Evolutionary conservation across 2,888 invertebrate species (phyloP).

Genomic region (Seladonia tumulorum): DNA sequence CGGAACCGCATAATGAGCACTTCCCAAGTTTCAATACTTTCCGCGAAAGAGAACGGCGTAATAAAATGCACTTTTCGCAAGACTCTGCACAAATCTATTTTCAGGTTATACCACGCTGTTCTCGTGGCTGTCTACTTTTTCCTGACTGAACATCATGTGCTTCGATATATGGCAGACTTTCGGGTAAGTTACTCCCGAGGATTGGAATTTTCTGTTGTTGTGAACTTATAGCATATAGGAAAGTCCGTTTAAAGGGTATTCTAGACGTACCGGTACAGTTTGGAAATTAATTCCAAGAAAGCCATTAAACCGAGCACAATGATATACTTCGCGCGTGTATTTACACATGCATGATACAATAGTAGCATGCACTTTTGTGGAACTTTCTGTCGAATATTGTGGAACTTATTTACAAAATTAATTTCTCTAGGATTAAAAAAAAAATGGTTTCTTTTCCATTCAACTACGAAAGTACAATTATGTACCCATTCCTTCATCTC

Average conservation of each 20-base stretch:
- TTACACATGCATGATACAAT: too few relatives aligned
- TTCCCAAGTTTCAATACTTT: neutral
- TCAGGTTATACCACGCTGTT: constrained; percentile 89
- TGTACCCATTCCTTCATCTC: neutral
- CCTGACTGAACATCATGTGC: constrained; percentile 92
- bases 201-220: constrained; percentile 16
- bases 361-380: too few relatives aligned
- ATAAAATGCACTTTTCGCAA: neutral
- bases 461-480: neutral
- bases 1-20: neutral
- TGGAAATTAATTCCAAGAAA: too few relatives aligned
- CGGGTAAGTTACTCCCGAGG: constrained; percentile 86
- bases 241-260: neutral
- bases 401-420: neutral
- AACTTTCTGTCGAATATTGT: too few relatives aligned
- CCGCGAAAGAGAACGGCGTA: neutral
- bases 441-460: neutral
- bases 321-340: too few relatives aligned
- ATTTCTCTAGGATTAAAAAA: too few relatives aligned
- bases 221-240: too few relatives aligned
- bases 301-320: neutral
- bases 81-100: constrained; percentile 73
- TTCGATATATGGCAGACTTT: constrained; percentile 94
- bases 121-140: constrained; percentile 89
- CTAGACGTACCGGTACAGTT: neutral